Base-by-base conservation (phyloP, 2,888 invertebrate genomes). In the Rotaria socialis region DNA sequence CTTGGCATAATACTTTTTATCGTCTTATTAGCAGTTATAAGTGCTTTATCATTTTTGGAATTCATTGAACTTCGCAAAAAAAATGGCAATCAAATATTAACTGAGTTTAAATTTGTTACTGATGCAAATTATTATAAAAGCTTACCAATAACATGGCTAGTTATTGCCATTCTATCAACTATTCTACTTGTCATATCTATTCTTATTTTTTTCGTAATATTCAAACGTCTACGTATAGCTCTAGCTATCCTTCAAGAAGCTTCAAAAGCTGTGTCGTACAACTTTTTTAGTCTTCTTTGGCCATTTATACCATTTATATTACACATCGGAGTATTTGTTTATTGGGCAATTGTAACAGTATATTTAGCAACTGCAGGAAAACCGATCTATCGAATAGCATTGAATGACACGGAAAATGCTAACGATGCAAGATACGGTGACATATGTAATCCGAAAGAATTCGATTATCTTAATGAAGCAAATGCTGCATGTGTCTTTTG, bases 211-310 rank as follows among this genome's bases (percentile, higher is more conserved):
- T 92, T 97, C 86, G 95, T 96, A 90, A 92, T 97, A 86, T 93
- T 96, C 85, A 88, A 94, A 87, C 93, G 97, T 86, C 96, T 98
- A 87, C 91, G 93, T 4, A 94, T 98, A 87, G 97, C 97, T 2
- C 95, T 96, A 87, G 95, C 95, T 2, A 93, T 98, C 24, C 96
- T 97, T 88, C 94, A 94, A 88, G 96, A 97, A 92, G 96, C 95
- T 27, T 93, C 93, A 91, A 93, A 96, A 91, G 97, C 97, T 67
- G 95, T 98, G 7, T 94, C 94, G 85, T 93, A 94, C 85, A 94
- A 95, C 89, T 94, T 95, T 89, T 94, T 95, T 10, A 94, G 96
- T 2, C 92, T 98, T 86, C 93, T 96, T 88, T 97, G 97, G 91
- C 98, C 98, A 0, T 92, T 98, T 88, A 92, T 96, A 89, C 96